Percentiles rank a stretch among this genome's conserved stretches.
Evolutionary conservation across 2,797 vertebrate genomes (phyloP).

Genomic region (Microctenopoma lineatum): DNA sequence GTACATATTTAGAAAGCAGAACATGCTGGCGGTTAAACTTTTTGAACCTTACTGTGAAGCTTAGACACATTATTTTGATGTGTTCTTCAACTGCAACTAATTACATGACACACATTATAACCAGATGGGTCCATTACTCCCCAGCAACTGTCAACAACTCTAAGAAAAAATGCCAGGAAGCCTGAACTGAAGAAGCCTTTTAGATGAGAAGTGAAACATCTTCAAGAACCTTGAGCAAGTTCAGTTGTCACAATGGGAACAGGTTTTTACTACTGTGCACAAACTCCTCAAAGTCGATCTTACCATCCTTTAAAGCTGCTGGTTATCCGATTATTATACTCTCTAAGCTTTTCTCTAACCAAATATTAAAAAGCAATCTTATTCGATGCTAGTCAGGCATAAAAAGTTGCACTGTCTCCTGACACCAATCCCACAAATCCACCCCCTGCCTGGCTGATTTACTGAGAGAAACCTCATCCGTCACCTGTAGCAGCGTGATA

Average conservation of each 20-base stretch:
- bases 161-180: too few relatives aligned
- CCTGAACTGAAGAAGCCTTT: background rate
- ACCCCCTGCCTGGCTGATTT: slow-evolving; percentile 48
- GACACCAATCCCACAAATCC: slow-evolving; percentile 19
- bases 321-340: slow-evolving; percentile 17
- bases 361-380: background rate
- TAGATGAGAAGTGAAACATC: too few relatives aligned
- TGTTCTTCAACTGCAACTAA: background rate
- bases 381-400: background rate
- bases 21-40: background rate
- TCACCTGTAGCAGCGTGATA: slow-evolving; percentile 60
- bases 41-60: background rate
- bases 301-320: slow-evolving; percentile 11
- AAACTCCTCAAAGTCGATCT: slow-evolving; percentile 25
- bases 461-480: slow-evolving; percentile 50
- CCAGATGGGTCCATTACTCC: too few relatives aligned
- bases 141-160: too few relatives aligned
- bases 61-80: background rate
- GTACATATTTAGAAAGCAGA: background rate
- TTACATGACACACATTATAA: background rate
- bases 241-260: background rate
- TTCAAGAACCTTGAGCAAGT: background rate
- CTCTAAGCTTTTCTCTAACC: background rate
- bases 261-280: slow-evolving; percentile 9
- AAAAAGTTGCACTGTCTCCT: slow-evolving; percentile 25